Evolutionary conservation across 2,113 vertebrate species (phyloP).

Genomic region (Nesogale talazaci): DNA sequence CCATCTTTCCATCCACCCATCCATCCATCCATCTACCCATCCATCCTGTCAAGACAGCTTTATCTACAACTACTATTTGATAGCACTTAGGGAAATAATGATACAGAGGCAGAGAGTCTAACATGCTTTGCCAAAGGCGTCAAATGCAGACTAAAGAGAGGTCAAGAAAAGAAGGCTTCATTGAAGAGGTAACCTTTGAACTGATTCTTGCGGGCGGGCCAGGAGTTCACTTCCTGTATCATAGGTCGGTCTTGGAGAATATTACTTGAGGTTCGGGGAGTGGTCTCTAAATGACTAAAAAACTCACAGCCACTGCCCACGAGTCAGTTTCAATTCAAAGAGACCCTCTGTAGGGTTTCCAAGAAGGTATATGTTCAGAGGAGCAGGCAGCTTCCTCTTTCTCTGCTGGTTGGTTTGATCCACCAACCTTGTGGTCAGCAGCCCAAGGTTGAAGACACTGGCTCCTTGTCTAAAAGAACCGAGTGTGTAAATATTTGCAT

Average conservation of each 20-base stretch:
- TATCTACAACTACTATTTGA: rapidly evolving
- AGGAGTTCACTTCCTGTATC: neutral
- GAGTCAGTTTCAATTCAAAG: no score
- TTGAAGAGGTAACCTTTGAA: neutral
- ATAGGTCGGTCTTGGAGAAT: neutral
- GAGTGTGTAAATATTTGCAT: neutral
- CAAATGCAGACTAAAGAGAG: neutral
- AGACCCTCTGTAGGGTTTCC: no score
- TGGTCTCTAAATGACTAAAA: no score
- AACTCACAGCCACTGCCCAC: no score
- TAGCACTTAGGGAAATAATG: neutral
- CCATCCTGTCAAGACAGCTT: neutral
- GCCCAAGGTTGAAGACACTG: no score
- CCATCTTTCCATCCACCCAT: neutral
- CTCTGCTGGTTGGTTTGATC: no score
- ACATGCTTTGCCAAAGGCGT: neutral
- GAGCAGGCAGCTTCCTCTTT: no score
- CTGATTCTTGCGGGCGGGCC: neutral
- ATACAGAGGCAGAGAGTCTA: rapidly evolving
- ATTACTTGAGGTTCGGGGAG: neutral
- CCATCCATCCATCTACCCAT: no score
- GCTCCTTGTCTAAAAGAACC: neutral
- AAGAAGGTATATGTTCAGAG: no score
- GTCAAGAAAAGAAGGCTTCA: neutral
- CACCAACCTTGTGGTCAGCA: no score